Base-by-base conservation (phyloP, 1,140 invertebrate species). In the Drosophila pandora region DNA sequence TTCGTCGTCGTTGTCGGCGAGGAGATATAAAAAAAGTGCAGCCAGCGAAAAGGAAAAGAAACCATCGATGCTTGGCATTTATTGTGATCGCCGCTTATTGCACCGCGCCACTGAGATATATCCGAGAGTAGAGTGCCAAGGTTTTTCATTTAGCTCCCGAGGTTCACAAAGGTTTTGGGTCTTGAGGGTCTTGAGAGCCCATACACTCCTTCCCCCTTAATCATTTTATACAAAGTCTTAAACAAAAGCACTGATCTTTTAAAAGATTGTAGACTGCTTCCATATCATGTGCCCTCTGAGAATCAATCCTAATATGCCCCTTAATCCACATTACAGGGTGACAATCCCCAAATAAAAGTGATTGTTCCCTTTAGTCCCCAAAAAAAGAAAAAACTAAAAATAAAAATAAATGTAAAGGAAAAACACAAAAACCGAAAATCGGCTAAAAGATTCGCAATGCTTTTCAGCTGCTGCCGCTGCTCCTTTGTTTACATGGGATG, bases 331-430 rank as follows among this genome's bases (percentile, higher is more conserved):
- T 1, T 61, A 57, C 55, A 87, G 82, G 70, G 74, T 64, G 69
- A 75, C 82, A 87, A 82, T 85, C 70, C 83, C 82, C 76, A 69
- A 87, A 85, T 87, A 85, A 85, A 85, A 85, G 82, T 87, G 82
- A 85, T 85, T 85, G 81, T 85, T 82, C 61, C 69, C 68, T 49
- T 69, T 48, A 69, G 79, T 21, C 63, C 55, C 63, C 56, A 63
- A 69, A 81, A 54, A 65, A 59, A 61, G 25, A 17, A 23, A 57
- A 47, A 47, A 22, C 8, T 47, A 47, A 22, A 47, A 22, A 21
- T 43, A 43, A 13, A 43, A 13, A 21, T 43, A 43, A 17, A 43
- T 43, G 41, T 37, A 17, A 43, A 43, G 7, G 21, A 45, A 48
- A 74, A 49, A 53, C n/a, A 56, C 53, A 65, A 37, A 22, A 77